phyloP scores from a whole-genome alignment of 2,797 vertebrate species.

The Phalloptychus januarius region DNA sequence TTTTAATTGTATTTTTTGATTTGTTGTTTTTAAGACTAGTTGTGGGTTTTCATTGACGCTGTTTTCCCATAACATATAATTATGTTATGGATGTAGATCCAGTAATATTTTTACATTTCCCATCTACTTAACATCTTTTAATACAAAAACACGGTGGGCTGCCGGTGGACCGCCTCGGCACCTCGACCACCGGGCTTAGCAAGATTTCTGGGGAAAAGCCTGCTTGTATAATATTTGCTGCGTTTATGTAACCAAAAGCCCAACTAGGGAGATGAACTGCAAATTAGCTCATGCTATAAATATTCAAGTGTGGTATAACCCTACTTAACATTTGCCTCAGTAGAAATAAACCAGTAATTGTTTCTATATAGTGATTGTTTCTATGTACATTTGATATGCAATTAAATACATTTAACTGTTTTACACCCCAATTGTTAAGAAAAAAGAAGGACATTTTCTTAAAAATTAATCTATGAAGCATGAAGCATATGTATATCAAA shows the following conservation, averaged over 20 bases:
- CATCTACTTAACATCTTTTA: too few species aligned
- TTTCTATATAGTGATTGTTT: neutral
- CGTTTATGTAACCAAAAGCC: neutral
- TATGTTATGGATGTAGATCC: too few species aligned
- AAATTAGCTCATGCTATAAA: neutral
- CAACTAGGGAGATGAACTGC: neutral
- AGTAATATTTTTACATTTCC: too few species aligned
- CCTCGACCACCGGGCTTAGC: too few species aligned
- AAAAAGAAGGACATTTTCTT: constrained; percentile 6
- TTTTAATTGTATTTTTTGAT: too few species aligned
- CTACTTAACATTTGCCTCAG: neutral
- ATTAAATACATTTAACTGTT: neutral
- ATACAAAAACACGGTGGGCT: too few species aligned
- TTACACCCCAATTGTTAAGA: neutral
- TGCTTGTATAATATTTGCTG: neutral
- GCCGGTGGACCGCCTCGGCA: too few species aligned
- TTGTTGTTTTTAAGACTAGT: too few species aligned
- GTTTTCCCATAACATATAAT: too few species aligned
- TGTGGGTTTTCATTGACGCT: too few species aligned
- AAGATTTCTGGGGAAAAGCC: too few species aligned
- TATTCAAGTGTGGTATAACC: neutral
- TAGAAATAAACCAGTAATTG: neutral
- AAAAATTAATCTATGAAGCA: constrained; percentile 13
- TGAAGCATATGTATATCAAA: constrained; percentile 31
- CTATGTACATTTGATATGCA: neutral